A percentile compares a stretch with the other conserved stretches of the same genome.
Conservation (phyloP, 2,113 vertebrate species). For the Megalops atlanticus region DNA sequence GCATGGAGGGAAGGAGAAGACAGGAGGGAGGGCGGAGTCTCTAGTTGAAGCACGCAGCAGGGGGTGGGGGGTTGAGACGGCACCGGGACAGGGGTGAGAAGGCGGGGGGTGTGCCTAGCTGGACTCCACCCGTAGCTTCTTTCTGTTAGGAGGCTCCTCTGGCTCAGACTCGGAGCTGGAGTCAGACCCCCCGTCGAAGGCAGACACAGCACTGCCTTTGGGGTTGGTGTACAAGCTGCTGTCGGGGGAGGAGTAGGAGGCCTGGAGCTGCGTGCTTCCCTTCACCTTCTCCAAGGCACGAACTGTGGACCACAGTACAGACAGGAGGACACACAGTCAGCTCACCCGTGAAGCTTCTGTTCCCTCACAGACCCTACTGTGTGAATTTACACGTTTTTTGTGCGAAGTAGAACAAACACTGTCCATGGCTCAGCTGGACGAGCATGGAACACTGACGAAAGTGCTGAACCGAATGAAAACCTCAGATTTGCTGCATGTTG, state of each 20-base stretch:
- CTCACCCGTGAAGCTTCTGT: too few relatives aligned
- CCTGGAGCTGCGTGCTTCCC: slow-evolving; percentile 86
- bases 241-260: slow-evolving; percentile 87
- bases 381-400: too few relatives aligned
- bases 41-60: slow-evolving; percentile 58
- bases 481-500: too few relatives aligned
- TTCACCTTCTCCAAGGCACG: slow-evolving; percentile 93
- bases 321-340: slow-evolving; percentile 10
- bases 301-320: too few relatives aligned
- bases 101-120: slow-evolving; percentile 68
- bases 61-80: background rate
- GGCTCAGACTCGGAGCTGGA: slow-evolving; percentile 92
- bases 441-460: background rate
- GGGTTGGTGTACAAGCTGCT: slow-evolving; percentile 95
- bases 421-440: background rate
- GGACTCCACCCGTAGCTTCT: slow-evolving; percentile 90
- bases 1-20: slow-evolving; percentile 57
- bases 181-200: slow-evolving; percentile 92
- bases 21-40: slow-evolving; percentile 32
- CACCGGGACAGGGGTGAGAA: background rate
- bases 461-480: too few relatives aligned
- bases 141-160: slow-evolving; percentile 87
- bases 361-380: too few relatives aligned
- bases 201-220: slow-evolving; percentile 92
- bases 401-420: too few relatives aligned